Evolutionary conservation across 1,140 invertebrate species (phyloP).

Genomic region (Hirudo medicinalis): DNA sequence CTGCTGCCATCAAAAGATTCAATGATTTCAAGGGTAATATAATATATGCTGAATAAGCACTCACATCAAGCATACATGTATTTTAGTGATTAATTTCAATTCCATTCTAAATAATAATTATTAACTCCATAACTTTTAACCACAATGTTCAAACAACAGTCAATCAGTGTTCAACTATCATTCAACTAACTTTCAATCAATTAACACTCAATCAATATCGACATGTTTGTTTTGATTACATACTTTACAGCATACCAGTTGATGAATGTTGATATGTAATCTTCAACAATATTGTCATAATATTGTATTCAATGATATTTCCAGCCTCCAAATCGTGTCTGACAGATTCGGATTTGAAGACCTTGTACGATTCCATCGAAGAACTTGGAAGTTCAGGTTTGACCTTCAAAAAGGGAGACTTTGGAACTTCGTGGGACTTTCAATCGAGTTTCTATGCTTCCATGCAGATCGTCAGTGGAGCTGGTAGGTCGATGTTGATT

Average conservation of each 20-base stretch:
- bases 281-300: not conserved
- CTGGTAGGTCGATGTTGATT: not conserved
- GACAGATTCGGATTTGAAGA: not conserved
- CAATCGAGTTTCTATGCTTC: slow-evolving; percentile 1
- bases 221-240: not conserved
- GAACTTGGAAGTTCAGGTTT: not conserved
- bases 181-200: not conserved
- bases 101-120: not conserved
- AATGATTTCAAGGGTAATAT: slow-evolving; percentile 2
- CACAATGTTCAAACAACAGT: not conserved
- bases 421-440: slow-evolving; percentile 1
- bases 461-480: not conserved
- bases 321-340: not conserved
- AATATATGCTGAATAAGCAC: not conserved
- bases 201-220: not conserved
- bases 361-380: not conserved
- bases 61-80: not conserved
- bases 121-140: not conserved
- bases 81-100: not conserved
- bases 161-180: not conserved
- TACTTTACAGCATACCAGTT: not conserved
- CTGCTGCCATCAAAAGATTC: not conserved
- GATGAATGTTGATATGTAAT: not conserved
- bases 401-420: not conserved
- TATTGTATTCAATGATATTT: no score